Evolutionary conservation across 2,113 vertebrate genomes (phyloP), one percentile per base, ranked within the genome.

Genomic region (Jacana jacana): DNA sequence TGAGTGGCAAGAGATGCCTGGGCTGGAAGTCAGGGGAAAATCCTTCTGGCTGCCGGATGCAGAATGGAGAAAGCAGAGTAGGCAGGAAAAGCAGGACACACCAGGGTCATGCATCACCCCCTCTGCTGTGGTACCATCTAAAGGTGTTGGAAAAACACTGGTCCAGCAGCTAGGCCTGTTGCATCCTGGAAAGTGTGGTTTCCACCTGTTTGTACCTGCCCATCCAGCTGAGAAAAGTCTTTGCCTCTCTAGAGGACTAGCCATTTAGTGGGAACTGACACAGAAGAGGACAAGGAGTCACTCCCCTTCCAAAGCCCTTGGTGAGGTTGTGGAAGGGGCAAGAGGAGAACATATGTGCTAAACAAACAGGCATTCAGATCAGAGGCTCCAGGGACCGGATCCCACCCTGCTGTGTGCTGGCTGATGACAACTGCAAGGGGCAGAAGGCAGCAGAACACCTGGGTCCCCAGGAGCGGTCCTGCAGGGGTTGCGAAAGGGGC

Each of bases 81-180:
- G 39, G 44, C 27, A 79, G 44, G 78, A 58, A 25, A 16, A 49
- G 75, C 63, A 90, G 86, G 48, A 55, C 8, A 19, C 0, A 1
- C 30, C n/a, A 20, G 48, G 35, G 9, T n/a, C 48, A 35, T 42
- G 24, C 28, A 20, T 23, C 0, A 0, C 23, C 42, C 42, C 5
- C 3, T 7, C 31, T 52, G 49, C 72, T 70, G 60, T 8, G 60
- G 31, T 24, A 10, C 54, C n/a, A 7, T 3, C 13, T 72, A 27
- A 63, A 84, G 42, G 9, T 16, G 66, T 8, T 77, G 69, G 80
- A 13, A 46, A 65, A 77, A 35, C 3, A 4, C 37, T 28, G 39
- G 7, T 17, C 24, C 73, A 27, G 33, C 69, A 80, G 25, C 48
- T 16, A 27, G 52, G 33, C 11, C 33, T 54, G 27, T 24, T 70